These are phyloP conservation scores for Beroe ovata DNA, from an alignment of 37 sponge, comb jelly and placozoan genomes.

Conservation along the genomic window DNA sequence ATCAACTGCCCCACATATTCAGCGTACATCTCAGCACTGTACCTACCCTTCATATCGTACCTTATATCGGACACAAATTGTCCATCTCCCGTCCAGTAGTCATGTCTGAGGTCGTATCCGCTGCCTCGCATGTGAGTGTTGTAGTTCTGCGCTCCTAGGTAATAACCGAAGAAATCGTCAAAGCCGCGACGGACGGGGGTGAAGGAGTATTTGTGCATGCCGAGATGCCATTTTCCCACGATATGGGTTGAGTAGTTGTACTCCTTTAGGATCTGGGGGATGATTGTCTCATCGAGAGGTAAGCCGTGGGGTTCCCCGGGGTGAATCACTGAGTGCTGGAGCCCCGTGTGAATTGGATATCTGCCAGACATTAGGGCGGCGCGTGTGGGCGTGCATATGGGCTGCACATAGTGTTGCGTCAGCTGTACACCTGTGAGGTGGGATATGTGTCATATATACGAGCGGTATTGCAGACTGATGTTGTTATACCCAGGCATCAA, in stretches of 20 bases:
- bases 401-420: conserved; percentile 64
- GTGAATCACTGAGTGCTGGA: conserved; percentile 4
- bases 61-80: not conserved
- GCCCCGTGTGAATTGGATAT: conserved; percentile 54
- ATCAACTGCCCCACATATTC: not conserved
- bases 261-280: conserved; percentile 52
- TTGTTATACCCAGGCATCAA: not conserved
- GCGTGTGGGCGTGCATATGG: conserved; percentile 57
- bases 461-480: not conserved
- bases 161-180: conserved; percentile 54
- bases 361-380: conserved; percentile 61
- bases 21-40: conserved; percentile 46
- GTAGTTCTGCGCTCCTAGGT: conserved; percentile 48
- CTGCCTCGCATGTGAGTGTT: not conserved
- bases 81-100: not conserved
- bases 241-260: conserved; percentile 19
- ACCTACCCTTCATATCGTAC: not conserved
- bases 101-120: not conserved
- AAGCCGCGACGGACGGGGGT: conserved; percentile 34
- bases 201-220: conserved; percentile 49
- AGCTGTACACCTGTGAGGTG: conserved; percentile 2
- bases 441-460: not conserved
- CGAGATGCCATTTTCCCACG: conserved; percentile 44
- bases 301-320: conserved; percentile 43
- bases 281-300: conserved; percentile 60